Percentiles rank a stretch among this genome's conserved stretches.
These are phyloP conservation scores for Neodiprion pinetum DNA, from an alignment of 1,140 invertebrate genomes.

Conservation along the genomic window DNA sequence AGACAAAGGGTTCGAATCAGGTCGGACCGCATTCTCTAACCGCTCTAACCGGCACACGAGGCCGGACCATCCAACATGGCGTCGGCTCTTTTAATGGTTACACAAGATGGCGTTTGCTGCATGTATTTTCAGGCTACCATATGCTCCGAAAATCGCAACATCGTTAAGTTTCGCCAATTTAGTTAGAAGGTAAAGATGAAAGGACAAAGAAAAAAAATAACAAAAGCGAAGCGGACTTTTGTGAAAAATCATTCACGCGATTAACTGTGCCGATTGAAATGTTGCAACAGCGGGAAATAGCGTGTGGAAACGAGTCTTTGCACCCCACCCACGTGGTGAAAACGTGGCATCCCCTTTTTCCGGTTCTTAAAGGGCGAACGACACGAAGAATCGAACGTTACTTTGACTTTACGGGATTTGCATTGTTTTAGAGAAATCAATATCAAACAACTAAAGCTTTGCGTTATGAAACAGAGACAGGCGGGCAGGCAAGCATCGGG, in stretches of 20 bases:
- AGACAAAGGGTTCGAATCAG: constrained; percentile 21
- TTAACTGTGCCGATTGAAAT: no score
- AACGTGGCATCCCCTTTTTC: constrained; percentile 25
- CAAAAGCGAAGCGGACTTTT: no score
- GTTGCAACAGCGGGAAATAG: neutral
- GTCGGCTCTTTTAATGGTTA: constrained; percentile 16
- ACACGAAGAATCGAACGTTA: no score
- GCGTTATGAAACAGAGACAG: neutral
- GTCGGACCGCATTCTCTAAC: constrained; percentile 36
- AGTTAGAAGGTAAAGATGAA: neutral
- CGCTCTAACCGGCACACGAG: constrained; percentile 16
- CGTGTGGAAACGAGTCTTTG: neutral
- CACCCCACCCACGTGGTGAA: constrained; percentile 30
- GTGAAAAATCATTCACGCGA: no score
- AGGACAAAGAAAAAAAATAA: neutral
- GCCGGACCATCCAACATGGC: constrained; percentile 31
- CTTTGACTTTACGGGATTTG: no score
- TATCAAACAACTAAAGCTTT: no score
- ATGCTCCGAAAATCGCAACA: constrained; percentile 2
- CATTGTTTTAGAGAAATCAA: no score
- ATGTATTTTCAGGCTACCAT: constrained; percentile 8
- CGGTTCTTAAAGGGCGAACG: neutral
- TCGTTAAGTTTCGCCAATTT: neutral
- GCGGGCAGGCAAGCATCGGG: constrained; percentile 16
- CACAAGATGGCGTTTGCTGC: constrained; percentile 10